Evolutionary conservation across 1,140 invertebrate genomes (phyloP), one percentile per base, ranked within the genome.

Genomic region (Euschistus heros): DNA sequence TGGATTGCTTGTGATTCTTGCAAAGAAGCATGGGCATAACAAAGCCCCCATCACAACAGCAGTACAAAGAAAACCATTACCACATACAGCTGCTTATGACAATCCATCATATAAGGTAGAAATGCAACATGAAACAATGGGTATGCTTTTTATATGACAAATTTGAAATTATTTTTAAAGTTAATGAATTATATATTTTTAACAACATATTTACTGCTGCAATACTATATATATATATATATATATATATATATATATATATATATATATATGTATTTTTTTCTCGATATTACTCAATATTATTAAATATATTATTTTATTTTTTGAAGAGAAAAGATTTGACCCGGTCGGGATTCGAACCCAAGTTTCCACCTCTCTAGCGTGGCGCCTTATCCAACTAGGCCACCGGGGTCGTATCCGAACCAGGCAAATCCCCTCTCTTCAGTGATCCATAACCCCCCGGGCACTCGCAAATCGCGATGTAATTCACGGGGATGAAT

Each of bases 61-160:
- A 42, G 67, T 66, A 20, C 71, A 74, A 46, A 73, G 74, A 64
- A 78, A 78, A 68, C 75, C 76, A 47, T 74, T 77, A 64, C 64
- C 63, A 18, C 64, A 69, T 17, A 81, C 86, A 61, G 86, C 90
- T 10, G 89, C 91, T 52, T 94, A 94, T 73, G 91, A 94, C 75
- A 94, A 94, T 80, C 91, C 91, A 63, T 91, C 90, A 71, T 94
- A 93, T 80, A 94, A 94, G 84, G 87, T 93, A 78, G 88, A 91
- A 77, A 84, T 90, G 77, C 88, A 91, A 78, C 88, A 91, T 80
- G 88, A 91, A 79, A 90, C 88, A 74, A 89, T 91, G 87, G 87
- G 88, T 90, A 82, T 66, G 71, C 37, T 52, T 26, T 52, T 30
- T 61, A 18, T 30, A 18, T 44, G n/a, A 20, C 26, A n/a, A 20